Conservation (phyloP, 2,888 invertebrate species). For the Mimas tiliae region DNA sequence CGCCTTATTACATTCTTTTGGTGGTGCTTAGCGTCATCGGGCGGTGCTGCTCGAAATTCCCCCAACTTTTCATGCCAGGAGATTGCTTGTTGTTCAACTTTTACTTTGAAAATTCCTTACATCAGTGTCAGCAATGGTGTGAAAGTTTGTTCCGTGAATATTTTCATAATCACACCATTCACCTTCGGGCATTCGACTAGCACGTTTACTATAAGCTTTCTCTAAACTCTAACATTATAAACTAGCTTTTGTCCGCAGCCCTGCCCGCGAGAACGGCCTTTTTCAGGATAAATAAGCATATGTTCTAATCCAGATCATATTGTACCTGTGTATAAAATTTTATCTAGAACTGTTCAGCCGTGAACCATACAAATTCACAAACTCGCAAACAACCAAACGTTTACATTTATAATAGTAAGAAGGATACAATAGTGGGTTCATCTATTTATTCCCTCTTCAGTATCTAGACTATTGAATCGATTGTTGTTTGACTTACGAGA, state of each 20-base stretch:
- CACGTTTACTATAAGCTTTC: conserved; percentile 47
- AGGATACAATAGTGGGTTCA: neutral
- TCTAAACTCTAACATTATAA: conserved; percentile 13
- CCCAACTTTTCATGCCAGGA: conserved; percentile 74
- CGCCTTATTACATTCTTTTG: conserved; percentile 83
- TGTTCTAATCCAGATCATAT: no score
- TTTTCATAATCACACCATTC: conserved; percentile 62
- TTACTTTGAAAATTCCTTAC: conserved; percentile 77
- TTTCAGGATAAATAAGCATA: no score
- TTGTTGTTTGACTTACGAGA: neutral
- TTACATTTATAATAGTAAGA: no score
- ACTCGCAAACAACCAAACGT: no score
- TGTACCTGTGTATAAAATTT: no score
- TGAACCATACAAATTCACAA: no score
- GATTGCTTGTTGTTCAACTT: conserved; percentile 79
- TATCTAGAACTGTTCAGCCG: no score
- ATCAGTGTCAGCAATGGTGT: conserved; percentile 72
- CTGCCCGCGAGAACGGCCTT: no score
- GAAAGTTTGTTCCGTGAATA: conserved; percentile 62
- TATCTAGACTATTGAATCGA: neutral
- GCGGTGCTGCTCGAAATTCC: conserved; percentile 65
- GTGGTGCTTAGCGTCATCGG: conserved; percentile 72
- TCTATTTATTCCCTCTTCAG: neutral
- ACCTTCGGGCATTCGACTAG: conserved; percentile 26
- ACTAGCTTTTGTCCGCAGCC: no score